phyloP scores from a whole-genome alignment of 1,140 invertebrate genomes.

The Drosophila kepulauana region DNA sequence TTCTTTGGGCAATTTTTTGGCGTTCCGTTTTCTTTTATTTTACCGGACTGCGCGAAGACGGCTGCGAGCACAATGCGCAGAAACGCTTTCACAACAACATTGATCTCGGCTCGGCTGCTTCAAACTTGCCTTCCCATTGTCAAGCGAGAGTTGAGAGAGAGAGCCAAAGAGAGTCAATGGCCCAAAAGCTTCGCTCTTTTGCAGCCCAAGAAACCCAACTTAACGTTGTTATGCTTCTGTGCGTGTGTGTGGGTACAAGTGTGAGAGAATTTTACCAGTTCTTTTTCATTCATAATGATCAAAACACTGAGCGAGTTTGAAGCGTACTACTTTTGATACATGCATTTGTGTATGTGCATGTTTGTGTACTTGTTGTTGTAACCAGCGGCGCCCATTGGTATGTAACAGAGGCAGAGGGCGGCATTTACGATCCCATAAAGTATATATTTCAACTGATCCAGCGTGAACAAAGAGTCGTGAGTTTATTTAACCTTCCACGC shows the following conservation, averaged over 20 bases:
- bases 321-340: background rate
- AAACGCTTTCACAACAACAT: slow-evolving; percentile 55
- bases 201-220: slow-evolving; percentile 13
- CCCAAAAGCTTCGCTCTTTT: slow-evolving; percentile 35
- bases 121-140: slow-evolving; percentile 40
- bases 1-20: slow-evolving; percentile 25
- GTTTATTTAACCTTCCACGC: background rate
- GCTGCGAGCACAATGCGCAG: slow-evolving; percentile 30
- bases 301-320: slow-evolving; percentile 22
- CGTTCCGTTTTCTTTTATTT: slow-evolving; percentile 45
- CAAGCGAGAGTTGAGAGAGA: slow-evolving; percentile 37
- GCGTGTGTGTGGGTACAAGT: slow-evolving; percentile 3
- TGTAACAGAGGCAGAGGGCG: slow-evolving; percentile 9
- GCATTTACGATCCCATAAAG: background rate
- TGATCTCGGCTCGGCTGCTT: slow-evolving; percentile 24
- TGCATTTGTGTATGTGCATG: background rate
- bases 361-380: background rate
- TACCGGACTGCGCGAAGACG: slow-evolving; percentile 33
- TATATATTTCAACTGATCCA: background rate
- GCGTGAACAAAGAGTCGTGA: background rate
- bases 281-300: slow-evolving; percentile 46
- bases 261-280: slow-evolving; percentile 49
- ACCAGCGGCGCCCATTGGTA: background rate
- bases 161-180: slow-evolving; percentile 1
- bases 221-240: background rate